Base-by-base conservation (phyloP, 1,140 invertebrate genomes). In the Bombus impatiens region DNA sequence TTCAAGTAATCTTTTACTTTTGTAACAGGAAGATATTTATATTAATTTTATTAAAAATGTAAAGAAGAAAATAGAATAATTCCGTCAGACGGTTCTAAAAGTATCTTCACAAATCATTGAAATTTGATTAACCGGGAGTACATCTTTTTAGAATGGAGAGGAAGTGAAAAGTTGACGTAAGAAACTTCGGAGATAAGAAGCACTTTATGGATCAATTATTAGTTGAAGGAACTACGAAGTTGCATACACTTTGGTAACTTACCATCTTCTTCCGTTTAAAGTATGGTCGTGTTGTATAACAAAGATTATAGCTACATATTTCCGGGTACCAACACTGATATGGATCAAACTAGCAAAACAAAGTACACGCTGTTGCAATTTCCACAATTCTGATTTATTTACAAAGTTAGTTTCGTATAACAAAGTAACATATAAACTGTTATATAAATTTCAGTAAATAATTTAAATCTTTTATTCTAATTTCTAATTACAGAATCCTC, bases 201-300 rank as follows among this genome's bases (percentile, higher is more conserved):
- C 89, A 89, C 86, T 90, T 89, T 90, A 84, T 90, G 76, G 88
- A 90, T 90, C 88, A 90, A 90, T 90, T 90, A 90, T 86, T 90
- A 90, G 89, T 88, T 81, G 88, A 86, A 86, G 67, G 88, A 90
- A 90, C 78, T 89, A 80, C 42, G 44, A 84, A 89, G 78, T 90
- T 90, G 86, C 88, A 86, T 82, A 79, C 79, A 90, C 89, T 87
- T 88, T n/a, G 71, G 72, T 67, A 89, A 89, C 86, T 86, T 80
- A 85, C 82, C 78, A 81, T 75, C 82, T 79, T 67, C 47, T 47
- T 40, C 67, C 53, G 32, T 40, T 85, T 80, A 82, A 88, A 70
- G 65, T 57, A 76, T n/a, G 42, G 42, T 32, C 80, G 15, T 57
- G 53, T 67, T 74, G 68, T 59, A 67, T 79, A 86, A 77, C 68